phyloP scores from a whole-genome alignment of 2,113 vertebrate genomes.

The Rana temporaria region DNA sequence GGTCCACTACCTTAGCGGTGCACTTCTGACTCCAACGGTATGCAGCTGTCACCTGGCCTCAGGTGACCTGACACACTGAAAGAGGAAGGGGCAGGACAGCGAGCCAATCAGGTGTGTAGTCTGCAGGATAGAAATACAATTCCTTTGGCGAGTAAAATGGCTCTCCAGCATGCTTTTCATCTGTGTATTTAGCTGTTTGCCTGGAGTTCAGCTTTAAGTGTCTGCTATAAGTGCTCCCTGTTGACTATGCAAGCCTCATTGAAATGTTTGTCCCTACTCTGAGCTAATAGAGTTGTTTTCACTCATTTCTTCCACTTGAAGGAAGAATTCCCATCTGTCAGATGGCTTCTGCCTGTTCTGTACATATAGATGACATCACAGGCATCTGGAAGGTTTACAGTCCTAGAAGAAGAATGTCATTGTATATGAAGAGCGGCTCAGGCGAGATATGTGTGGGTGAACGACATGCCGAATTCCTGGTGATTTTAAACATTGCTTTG shows the following conservation, averaged over 20 bases:
- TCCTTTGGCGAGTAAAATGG: too few species aligned
- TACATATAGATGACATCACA: constrained; percentile 37
- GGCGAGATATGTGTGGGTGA: not conserved
- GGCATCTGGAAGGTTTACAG: constrained; percentile 15
- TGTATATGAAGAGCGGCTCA: not conserved
- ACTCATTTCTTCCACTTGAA: constrained; percentile 15
- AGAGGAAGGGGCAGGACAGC: too few species aligned
- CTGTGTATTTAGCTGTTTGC: too few species aligned
- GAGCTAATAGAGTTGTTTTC: constrained; percentile 38
- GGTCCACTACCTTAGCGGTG: too few species aligned
- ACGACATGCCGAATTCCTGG: not conserved
- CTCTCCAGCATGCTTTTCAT: too few species aligned
- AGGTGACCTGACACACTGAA: too few species aligned
- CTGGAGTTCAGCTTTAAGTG: too few species aligned
- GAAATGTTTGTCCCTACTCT: not conserved
- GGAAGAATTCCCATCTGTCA: constrained; percentile 43
- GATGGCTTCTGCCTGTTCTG: constrained; percentile 6
- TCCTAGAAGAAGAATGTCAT: constrained; percentile 3
- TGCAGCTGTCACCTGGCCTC: too few species aligned
- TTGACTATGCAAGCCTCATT: constrained; percentile 21
- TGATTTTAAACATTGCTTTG: not conserved
- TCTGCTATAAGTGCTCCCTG: not conserved
- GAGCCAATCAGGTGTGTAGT: too few species aligned
- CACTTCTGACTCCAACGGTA: too few species aligned
- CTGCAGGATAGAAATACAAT: too few species aligned